Evolutionary conservation across 2,113 vertebrate species (phyloP).

Genomic region (Phylloscopus whistleri): DNA sequence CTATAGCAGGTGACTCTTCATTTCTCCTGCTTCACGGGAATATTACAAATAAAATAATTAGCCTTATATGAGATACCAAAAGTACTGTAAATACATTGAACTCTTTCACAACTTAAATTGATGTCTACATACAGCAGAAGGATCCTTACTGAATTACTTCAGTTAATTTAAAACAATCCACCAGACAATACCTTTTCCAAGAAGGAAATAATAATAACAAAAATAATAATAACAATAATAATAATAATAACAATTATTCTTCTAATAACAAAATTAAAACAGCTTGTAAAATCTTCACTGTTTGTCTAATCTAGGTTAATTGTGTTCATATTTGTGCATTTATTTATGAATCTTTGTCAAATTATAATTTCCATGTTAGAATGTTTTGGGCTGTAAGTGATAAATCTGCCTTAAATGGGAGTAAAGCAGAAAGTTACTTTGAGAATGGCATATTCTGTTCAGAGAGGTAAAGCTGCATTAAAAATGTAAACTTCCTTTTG

Average conservation of each 20-base stretch:
- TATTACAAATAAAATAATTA: neutral
- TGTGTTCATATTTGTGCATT: neutral
- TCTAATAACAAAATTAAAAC: neutral
- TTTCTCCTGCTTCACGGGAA: neutral
- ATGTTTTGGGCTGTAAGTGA: neutral
- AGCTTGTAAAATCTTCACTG: neutral
- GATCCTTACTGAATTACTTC: neutral
- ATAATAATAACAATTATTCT: too few relatives aligned
- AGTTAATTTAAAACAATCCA: neutral
- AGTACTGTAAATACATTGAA: neutral
- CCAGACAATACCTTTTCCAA: neutral
- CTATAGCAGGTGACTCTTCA: neutral
- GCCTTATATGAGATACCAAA: neutral
- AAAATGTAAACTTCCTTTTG: neutral
- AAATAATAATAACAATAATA: too few relatives aligned
- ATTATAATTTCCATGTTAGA: neutral
- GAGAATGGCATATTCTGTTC: neutral
- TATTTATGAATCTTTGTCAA: neutral
- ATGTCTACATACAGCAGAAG: rapidly evolving
- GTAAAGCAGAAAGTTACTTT: neutral
- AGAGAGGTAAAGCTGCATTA: neutral
- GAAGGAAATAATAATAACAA: too few relatives aligned
- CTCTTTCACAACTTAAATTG: neutral
- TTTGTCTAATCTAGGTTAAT: neutral
- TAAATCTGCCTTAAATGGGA: neutral